Base-by-base conservation (phyloP, 1,140 invertebrate species). In the Carposina sasakii region DNA sequence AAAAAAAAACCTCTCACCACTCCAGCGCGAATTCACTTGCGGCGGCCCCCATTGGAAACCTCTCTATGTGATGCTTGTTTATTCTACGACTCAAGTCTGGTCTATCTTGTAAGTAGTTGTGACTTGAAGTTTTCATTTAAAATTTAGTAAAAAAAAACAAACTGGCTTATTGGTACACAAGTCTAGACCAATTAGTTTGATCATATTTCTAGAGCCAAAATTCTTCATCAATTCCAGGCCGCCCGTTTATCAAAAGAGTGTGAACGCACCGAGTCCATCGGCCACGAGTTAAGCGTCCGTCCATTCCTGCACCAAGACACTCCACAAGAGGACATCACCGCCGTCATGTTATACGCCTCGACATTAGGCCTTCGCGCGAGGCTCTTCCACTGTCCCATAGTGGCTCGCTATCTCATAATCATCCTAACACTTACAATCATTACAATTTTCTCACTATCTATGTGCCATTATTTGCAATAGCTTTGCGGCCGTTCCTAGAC, bases 231-330 rank as follows among this genome's bases (percentile, higher is more conserved):
- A 21, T 67, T 60, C 9, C 75, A 95, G 91, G 94, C 93, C 20
- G 92, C 93, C 10, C 86, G 93, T 33, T 87, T 96, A 63, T 92
- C 93, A 1, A 89, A 88, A n/a, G 89, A 90, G 6, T 94, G 92
- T 63, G 86, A 88, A 9, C 88, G 87, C 60, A 89, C 92, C 15
- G 88, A 89, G 74, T 86, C 83, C 33, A 88, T 93, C 51, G 93
- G 93, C 0, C 93, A 94, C 64, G 91, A 94, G 74, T 87, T 94
- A 36, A 86, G 92, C 24, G 88, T 89, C n/a, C 85, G 92, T 19
- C 92, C 93, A 1, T 94, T 93, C 68, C 89, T 92, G 1, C 92
- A 94, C 84, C 91, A 93, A 75, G 88, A 90, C 55, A 92, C 91
- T 20, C 87, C 92, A 1, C 87, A 88, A 31, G 87, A 90, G 60